phyloP scores from a whole-genome alignment of 2,797 vertebrate species.

The Oryzias sinensis region DNA sequence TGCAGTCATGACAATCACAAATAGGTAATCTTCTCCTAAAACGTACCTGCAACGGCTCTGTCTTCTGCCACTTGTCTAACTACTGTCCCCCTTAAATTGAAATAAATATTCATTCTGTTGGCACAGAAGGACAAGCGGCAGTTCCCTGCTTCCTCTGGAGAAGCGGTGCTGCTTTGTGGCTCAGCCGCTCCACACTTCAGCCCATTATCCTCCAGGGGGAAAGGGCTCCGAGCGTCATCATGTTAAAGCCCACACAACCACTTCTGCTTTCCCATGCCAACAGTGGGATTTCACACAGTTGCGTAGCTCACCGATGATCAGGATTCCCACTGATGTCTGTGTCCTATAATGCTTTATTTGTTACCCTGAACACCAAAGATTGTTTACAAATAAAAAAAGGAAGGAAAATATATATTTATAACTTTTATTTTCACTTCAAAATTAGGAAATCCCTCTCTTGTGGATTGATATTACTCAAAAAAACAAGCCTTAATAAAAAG shows the following conservation, averaged over 20 bases:
- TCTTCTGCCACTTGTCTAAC: slow-evolving; percentile 60
- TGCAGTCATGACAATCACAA: neutral
- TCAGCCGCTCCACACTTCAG: slow-evolving; percentile 67
- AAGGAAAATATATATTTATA: no score
- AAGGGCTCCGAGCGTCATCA: slow-evolving; percentile 66
- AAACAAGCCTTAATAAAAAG: no score
- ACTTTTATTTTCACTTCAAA: no score
- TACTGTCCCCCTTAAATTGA: slow-evolving; percentile 62
- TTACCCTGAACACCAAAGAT: no score
- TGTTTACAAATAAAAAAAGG: no score
- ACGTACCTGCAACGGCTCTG: slow-evolving; percentile 65
- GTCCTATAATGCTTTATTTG: neutral
- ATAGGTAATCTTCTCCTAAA: neutral
- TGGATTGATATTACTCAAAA: no score
- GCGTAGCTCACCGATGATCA: slow-evolving; percentile 35
- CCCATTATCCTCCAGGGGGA: slow-evolving; percentile 65
- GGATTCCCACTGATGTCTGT: slow-evolving; percentile 50
- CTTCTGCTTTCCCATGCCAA: slow-evolving; percentile 63
- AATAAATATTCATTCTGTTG: slow-evolving; percentile 69
- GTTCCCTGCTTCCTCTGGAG: slow-evolving; percentile 32
- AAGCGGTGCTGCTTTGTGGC: slow-evolving; percentile 38
- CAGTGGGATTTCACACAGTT: slow-evolving; percentile 46
- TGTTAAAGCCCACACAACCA: slow-evolving; percentile 68
- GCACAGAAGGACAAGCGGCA: no score
- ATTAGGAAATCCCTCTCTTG: no score